phyloP scores from a whole-genome alignment of 1,140 invertebrate species.

The Drosophila suzukii region DNA sequence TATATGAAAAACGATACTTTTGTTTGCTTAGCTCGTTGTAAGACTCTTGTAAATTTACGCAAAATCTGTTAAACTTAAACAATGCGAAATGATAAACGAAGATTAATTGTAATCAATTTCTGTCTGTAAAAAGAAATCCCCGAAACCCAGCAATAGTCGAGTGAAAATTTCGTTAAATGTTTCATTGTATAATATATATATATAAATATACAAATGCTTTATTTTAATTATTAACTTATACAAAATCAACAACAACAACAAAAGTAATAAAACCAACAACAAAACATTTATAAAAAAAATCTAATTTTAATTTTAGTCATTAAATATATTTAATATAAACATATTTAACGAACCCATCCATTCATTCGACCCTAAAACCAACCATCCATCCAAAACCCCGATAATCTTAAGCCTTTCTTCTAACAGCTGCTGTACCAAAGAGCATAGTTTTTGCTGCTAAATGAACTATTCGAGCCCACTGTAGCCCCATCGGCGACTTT shows the following conservation, averaged over 20 bases:
- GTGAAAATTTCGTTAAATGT: slow-evolving; percentile 83
- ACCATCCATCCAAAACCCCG: slow-evolving; percentile 28
- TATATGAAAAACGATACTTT: slow-evolving; percentile 41
- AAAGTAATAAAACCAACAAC: slow-evolving; percentile 60
- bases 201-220: slow-evolving; percentile 67
- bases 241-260: slow-evolving; percentile 71
- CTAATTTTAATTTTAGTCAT: slow-evolving; percentile 79
- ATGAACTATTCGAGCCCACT: slow-evolving; percentile 39
- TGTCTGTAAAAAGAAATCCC: slow-evolving; percentile 71
- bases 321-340: slow-evolving; percentile 53
- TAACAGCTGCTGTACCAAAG: slow-evolving; percentile 76
- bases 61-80: slow-evolving; percentile 63
- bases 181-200: slow-evolving; percentile 81
- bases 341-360: slow-evolving; percentile 52
- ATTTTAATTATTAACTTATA: slow-evolving; percentile 72
- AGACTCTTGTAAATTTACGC: slow-evolving; percentile 66
- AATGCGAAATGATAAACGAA: slow-evolving; percentile 37
- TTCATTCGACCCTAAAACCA: slow-evolving; percentile 27
- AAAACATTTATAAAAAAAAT: slow-evolving; percentile 70
- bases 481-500: slow-evolving; percentile 45
- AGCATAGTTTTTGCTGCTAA: slow-evolving; percentile 46
- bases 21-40: slow-evolving; percentile 73
- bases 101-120: slow-evolving; percentile 57
- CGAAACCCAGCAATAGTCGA: slow-evolving; percentile 46
- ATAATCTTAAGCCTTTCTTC: slow-evolving; percentile 71